These are phyloP conservation scores for Synergus laeviventris DNA, from an alignment of 2,888 invertebrate genomes.

Conservation along the genomic window DNA sequence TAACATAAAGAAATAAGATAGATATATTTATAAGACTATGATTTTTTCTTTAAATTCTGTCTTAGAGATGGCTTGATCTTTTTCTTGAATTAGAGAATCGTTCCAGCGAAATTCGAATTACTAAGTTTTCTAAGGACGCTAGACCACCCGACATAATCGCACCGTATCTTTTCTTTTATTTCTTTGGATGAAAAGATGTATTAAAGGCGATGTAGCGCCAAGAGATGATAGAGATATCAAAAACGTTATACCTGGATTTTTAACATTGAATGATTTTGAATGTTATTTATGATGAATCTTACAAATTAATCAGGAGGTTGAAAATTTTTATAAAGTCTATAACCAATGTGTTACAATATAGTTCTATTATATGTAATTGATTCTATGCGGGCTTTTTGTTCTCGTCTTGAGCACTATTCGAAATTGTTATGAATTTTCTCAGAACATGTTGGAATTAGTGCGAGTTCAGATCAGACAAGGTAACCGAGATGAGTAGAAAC, in stretches of 20 bases:
- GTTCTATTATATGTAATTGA: slow-evolving; percentile 11
- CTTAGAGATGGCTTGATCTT: background rate
- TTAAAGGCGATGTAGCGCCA: background rate
- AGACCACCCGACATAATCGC: background rate
- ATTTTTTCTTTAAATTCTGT: background rate
- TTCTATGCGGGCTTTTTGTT: slow-evolving; percentile 5
- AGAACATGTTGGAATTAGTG: background rate
- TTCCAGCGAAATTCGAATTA: background rate
- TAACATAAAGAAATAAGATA: too few relatives aligned
- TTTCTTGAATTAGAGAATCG: background rate
- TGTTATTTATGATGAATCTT: too few relatives aligned
- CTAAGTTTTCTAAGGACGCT: background rate
- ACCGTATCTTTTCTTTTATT: background rate
- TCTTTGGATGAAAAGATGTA: background rate
- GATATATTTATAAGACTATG: too few relatives aligned
- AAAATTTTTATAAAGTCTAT: background rate
- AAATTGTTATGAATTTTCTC: slow-evolving; percentile 24
- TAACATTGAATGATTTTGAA: too few relatives aligned
- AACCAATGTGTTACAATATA: slow-evolving; percentile 10
- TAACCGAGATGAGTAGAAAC: background rate
- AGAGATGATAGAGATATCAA: background rate
- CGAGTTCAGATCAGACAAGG: slow-evolving; percentile 10
- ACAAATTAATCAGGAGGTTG: background rate
- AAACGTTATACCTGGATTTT: background rate
- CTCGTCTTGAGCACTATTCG: background rate